Percentiles rank a stretch among this genome's conserved stretches.
Conservation (phyloP, 2,797 vertebrate species). For the Poecilia picta region DNA sequence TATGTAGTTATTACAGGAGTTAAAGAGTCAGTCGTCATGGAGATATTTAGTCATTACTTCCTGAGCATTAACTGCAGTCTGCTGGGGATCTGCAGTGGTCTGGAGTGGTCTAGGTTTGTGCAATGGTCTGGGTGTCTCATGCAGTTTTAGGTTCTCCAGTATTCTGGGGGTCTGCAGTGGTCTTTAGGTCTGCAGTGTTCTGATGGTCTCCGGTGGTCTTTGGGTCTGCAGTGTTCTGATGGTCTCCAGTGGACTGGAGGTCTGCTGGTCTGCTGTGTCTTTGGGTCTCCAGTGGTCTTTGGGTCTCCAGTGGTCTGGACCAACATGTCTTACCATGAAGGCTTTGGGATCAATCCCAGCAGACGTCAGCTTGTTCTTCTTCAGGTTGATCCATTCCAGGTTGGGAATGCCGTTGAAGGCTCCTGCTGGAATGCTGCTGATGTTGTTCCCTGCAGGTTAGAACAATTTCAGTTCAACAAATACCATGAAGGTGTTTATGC, state of each 20-base stretch:
- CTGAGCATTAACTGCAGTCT: background rate
- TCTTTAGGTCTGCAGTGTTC: no score
- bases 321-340: constrained; percentile 61
- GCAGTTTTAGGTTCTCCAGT: no score
- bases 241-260: no score
- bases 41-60: background rate
- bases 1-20: no score
- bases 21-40: background rate
- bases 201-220: no score
- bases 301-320: background rate
- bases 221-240: no score
- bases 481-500: background rate
- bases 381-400: constrained; percentile 94
- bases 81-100: no score
- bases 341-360: constrained; percentile 74
- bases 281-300: no score
- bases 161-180: no score
- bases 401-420: constrained; percentile 94
- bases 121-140: background rate
- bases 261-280: no score
- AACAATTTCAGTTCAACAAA: constrained; percentile 8
- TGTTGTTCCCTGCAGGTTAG: constrained; percentile 85
- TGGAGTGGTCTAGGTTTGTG: background rate
- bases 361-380: constrained; percentile 90
- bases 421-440: constrained; percentile 87